Conservation (phyloP, 2,113 vertebrate species). For the Circaetus cinerascens region DNA sequence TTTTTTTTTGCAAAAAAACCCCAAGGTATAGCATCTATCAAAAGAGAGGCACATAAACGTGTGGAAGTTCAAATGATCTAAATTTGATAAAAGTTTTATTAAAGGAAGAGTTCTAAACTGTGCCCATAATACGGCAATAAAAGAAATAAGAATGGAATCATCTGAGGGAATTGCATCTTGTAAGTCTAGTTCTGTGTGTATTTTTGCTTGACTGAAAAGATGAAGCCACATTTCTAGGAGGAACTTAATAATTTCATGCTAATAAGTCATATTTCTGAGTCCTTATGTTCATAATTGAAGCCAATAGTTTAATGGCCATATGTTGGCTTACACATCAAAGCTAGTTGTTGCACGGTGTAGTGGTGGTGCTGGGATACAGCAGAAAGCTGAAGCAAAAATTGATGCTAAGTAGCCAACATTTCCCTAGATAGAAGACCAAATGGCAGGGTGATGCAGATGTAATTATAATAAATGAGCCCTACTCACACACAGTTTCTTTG, state of each 20-base stretch:
- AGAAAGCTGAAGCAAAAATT: conserved; percentile 10
- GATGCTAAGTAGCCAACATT: conserved; percentile 17
- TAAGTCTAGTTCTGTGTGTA: not conserved
- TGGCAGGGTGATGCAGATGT: not conserved
- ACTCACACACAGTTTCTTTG: not conserved
- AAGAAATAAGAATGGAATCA: not conserved
- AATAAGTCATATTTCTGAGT: conserved; percentile 21
- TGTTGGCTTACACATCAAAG: conserved; percentile 47
- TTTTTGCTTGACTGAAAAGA: not conserved
- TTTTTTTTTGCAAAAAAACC: not conserved
- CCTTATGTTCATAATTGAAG: conserved; percentile 30
- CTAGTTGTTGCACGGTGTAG: not conserved
- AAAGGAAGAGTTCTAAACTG: not conserved
- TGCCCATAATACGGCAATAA: not conserved
- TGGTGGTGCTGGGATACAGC: not conserved
- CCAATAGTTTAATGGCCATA: conserved; percentile 50
- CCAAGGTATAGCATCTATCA: not conserved
- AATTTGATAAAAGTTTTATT: not conserved
- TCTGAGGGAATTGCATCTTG: not conserved
- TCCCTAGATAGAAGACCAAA: conserved; percentile 27
- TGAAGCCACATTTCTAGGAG: not conserved
- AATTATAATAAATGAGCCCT: not conserved
- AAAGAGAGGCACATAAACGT: not conserved
- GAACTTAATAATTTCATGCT: conserved; percentile 1
- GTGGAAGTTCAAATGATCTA: not conserved